phyloP scores from a whole-genome alignment of 1,140 invertebrate species.

The Caenorhabditis brenneri region DNA sequence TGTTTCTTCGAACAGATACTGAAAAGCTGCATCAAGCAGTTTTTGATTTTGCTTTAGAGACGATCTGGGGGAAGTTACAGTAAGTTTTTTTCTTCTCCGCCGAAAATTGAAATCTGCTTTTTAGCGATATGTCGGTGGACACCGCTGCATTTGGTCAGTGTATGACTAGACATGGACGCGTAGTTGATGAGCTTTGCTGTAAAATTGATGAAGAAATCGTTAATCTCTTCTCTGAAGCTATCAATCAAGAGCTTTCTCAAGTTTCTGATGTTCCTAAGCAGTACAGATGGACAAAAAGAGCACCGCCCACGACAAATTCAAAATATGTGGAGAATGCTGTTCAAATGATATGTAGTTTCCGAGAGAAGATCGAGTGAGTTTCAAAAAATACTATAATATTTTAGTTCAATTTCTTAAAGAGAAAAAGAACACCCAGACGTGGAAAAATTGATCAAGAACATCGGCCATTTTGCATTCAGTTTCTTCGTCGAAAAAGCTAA shows the following conservation, averaged over 20 bases:
- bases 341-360: conserved; percentile 71
- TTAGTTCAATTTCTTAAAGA: background rate
- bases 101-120: background rate
- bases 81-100: background rate
- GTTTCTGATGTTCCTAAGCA: conserved; percentile 88
- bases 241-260: conserved; percentile 72
- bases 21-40: conserved; percentile 70
- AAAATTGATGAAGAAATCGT: background rate
- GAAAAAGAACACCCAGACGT: background rate
- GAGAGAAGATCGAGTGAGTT: background rate
- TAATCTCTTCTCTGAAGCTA: background rate
- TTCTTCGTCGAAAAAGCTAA: conserved; percentile 22
- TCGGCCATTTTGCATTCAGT: background rate
- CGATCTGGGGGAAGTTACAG: conserved; percentile 51
- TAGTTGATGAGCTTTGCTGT: conserved; percentile 16
- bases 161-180: background rate
- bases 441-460: background rate
- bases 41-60: conserved; percentile 70
- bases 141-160: conserved; percentile 47
- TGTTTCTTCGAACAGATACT: conserved; percentile 35
- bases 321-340: conserved; percentile 80
- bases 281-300: conserved; percentile 88
- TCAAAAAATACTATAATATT: background rate
- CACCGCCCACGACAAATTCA: conserved; percentile 81
- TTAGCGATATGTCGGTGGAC: conserved; percentile 45